Evolutionary conservation across 2,113 vertebrate species (phyloP).

Genomic region (Rhinoderma darwinii): DNA sequence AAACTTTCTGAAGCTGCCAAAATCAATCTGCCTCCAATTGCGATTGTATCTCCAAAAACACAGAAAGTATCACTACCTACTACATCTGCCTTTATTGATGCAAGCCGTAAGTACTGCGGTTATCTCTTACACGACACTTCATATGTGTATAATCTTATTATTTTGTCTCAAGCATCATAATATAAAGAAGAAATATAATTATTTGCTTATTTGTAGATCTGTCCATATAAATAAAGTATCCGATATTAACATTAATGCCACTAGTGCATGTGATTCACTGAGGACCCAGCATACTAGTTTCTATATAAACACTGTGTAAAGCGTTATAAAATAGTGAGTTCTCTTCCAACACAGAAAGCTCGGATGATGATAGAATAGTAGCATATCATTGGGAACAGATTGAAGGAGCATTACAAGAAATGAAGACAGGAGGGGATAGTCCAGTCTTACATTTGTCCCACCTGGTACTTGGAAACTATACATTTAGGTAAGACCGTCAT

Average conservation of each 20-base stretch:
- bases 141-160: not conserved
- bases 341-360: conserved; percentile 71
- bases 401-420: conserved; percentile 72
- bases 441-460: conserved; percentile 71
- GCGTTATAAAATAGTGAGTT: not conserved
- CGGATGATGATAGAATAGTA: conserved; percentile 76
- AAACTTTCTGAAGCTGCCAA: conserved; percentile 64
- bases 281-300: not conserved
- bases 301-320: not conserved
- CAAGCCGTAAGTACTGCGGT: conserved; percentile 75
- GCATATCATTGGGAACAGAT: conserved; percentile 82
- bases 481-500: conserved; percentile 75
- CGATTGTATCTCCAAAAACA: conserved; percentile 71
- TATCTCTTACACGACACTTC: not conserved
- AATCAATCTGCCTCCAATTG: conserved; percentile 74
- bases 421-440: conserved; percentile 70
- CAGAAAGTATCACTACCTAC: conserved; percentile 76
- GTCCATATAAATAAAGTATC: too few species aligned
- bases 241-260: not conserved
- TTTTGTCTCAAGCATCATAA: not conserved
- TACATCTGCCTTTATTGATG: conserved; percentile 74
- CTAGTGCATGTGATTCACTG: not conserved
- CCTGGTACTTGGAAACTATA: conserved; percentile 78
- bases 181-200: not conserved
- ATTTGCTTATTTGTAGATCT: not conserved